Percentiles rank a stretch among this genome's conserved stretches.
These are phyloP conservation scores for Vulpes vulpes DNA, from an alignment of 2,113 vertebrate species.

Conservation along the genomic window DNA sequence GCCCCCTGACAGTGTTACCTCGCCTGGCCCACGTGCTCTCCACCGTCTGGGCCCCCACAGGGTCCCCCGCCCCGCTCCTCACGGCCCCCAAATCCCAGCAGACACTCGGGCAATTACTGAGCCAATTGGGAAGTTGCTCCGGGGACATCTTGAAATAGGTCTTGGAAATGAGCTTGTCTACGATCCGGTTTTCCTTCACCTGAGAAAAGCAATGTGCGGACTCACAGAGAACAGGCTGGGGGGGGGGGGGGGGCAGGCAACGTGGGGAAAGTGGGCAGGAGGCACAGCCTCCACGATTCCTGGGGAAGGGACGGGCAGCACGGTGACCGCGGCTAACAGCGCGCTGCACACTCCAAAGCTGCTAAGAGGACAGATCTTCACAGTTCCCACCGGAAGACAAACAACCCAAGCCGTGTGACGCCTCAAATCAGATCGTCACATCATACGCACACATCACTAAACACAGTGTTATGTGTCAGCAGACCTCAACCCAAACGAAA, in stretches of 20 bases:
- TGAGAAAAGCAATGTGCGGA: not conserved
- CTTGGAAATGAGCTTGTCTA: not conserved
- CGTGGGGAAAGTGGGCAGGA: not conserved
- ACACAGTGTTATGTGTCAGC: too few relatives aligned
- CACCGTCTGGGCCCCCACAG: accelerated
- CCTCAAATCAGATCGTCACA: too few relatives aligned
- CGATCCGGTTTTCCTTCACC: accelerated
- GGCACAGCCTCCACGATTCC: not conserved
- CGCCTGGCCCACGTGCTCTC: not conserved
- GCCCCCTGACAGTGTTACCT: accelerated
- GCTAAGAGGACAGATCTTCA: not conserved
- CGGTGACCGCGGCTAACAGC: accelerated
- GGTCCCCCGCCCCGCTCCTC: not conserved
- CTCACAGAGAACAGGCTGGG: not conserved
- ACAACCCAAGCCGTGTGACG: accelerated
- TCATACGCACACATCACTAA: too few relatives aligned
- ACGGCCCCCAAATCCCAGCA: accelerated
- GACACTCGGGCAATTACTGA: accelerated
- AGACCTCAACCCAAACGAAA: not conserved
- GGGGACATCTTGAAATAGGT: accelerated
- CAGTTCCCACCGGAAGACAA: not conserved
- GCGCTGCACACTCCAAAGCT: accelerated
- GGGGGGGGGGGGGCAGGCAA: accelerated
- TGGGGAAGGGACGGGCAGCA: accelerated
- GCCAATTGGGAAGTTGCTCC: not conserved